Evolutionary conservation across 2,797 vertebrate genomes (phyloP), one percentile per base, ranked within the genome.

Genomic region (Neostethus bicornis): DNA sequence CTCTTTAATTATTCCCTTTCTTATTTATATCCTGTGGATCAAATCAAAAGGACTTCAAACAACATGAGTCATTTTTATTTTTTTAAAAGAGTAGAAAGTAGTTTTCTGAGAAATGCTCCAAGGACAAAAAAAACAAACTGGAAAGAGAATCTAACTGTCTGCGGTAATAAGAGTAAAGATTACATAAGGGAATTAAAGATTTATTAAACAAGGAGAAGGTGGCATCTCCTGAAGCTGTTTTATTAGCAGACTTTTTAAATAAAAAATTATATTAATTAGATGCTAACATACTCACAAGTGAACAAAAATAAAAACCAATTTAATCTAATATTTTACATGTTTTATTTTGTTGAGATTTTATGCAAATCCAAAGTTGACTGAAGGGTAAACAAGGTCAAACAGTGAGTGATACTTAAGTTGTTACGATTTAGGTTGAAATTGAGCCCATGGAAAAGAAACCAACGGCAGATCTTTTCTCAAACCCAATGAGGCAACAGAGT

Each of bases 361-460:
- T 29, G 51, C 35, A 24, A 41, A 32, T 32, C 17, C 9, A 43
- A 31, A 38, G 49, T 29, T 26, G 59, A 50, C 39, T 23, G 50
- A 12, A 3, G 20, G 3, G 39, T n/a, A 51, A 59, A 66, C 24
- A 53, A 70, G 59, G 53, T 53, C 17, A 34, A 58, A 54, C 10
- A 1, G 34, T 19, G 4, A 3, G 12, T 26, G 24, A 57, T n/a
- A 57, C 38, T 53, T 38, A 24, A 14, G 12, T 3, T 44, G 43
- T 55, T n/a, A n/a, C n/a, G n/a, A 59, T 51, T 77, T 38, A 66
- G 20, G 46, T 10, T 7, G 41, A 70, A 70, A 71, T 38, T 53
- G 55, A 84, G 69, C 42, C 5, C 35, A 35, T 73, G 54, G 26
- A 82, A 73, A 29, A 45, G 37, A 37, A 70, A 61, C 66, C 25